phyloP scores from a whole-genome alignment of 2,797 vertebrate genomes.

The Phrynocephalus vlangalii region DNA sequence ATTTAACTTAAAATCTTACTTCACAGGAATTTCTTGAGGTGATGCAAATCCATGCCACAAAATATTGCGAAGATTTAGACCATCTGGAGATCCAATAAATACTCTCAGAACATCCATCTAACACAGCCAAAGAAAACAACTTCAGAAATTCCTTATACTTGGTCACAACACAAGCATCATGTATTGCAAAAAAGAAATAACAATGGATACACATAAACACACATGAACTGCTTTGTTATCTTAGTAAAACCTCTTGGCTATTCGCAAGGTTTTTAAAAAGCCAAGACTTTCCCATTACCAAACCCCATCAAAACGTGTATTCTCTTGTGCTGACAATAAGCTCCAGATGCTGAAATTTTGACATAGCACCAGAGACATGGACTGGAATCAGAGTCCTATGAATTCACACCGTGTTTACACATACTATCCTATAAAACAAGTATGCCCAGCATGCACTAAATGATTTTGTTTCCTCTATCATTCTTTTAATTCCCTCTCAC shows the following conservation, averaged over 20 bases:
- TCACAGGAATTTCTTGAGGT: slow-evolving; percentile 77
- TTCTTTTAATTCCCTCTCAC: neutral
- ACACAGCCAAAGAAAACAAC: slow-evolving; percentile 27
- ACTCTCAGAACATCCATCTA: slow-evolving; percentile 79
- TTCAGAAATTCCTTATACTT: neutral
- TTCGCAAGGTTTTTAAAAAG: neutral
- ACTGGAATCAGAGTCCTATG: neutral
- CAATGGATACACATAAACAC: neutral
- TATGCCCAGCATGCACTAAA: neutral
- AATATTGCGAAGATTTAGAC: slow-evolving; percentile 83
- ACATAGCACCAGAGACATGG: neutral
- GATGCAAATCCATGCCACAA: slow-evolving; percentile 84
- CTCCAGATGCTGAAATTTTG: neutral
- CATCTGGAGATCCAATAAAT: slow-evolving; percentile 78
- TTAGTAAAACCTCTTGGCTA: neutral
- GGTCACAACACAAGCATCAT: neutral
- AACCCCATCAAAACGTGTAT: neutral
- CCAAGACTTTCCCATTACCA: neutral
- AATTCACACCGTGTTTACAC: neutral
- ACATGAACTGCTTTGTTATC: neutral
- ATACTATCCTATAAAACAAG: neutral
- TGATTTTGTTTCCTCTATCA: neutral
- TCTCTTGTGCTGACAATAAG: neutral
- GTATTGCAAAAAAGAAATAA: neutral
- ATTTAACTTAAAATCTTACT: slow-evolving; percentile 70